These are phyloP conservation scores for Hemicordylus capensis DNA, from an alignment of 2,113 vertebrate genomes.

Conservation along the genomic window DNA sequence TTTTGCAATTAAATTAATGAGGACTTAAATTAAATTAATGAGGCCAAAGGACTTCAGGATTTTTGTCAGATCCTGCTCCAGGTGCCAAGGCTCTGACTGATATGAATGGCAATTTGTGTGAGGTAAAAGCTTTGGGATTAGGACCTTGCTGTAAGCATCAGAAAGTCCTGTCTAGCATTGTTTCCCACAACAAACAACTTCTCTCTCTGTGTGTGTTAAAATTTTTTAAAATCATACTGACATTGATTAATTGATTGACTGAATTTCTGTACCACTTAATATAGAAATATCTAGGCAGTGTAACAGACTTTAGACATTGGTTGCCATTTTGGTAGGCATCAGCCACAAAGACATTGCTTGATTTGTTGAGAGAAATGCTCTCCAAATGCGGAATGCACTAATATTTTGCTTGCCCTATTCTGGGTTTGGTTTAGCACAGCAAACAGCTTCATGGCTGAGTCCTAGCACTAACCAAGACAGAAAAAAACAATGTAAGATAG, in stretches of 20 bases:
- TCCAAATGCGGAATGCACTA: background rate
- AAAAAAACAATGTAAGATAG: background rate
- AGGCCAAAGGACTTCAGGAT: background rate
- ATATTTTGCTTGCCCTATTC: background rate
- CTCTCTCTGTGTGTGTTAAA: too few relatives aligned
- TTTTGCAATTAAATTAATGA: background rate
- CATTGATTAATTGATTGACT: too few relatives aligned
- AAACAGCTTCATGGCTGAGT: background rate
- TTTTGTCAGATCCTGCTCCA: background rate
- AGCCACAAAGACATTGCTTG: background rate
- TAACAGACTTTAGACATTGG: background rate
- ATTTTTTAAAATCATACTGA: background rate
- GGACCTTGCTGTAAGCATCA: constrained; percentile 11
- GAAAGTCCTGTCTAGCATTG: background rate
- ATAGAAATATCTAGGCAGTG: too few relatives aligned
- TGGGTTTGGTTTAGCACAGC: background rate
- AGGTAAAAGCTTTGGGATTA: background rate
- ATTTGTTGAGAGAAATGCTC: background rate
- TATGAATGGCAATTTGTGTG: background rate
- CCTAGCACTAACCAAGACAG: background rate
- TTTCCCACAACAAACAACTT: background rate
- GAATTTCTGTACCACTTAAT: too few relatives aligned
- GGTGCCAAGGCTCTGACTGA: background rate
- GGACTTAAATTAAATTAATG: background rate
- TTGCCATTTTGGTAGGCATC: background rate